These are phyloP conservation scores for Alentia gelatinosa DNA, from an alignment of 2,888 invertebrate species.

Conservation along the genomic window DNA sequence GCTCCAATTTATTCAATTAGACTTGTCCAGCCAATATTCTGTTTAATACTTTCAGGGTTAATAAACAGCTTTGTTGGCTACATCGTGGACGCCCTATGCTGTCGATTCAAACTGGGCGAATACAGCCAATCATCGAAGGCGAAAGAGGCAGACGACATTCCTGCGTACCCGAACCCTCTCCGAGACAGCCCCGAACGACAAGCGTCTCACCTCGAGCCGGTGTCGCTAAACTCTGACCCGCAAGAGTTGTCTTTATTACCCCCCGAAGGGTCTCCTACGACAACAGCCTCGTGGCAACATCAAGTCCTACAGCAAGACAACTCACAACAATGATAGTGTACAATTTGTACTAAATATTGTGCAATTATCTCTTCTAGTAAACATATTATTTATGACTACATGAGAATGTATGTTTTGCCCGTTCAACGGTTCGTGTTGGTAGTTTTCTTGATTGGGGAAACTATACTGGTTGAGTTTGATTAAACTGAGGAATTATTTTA, in stretches of 20 bases:
- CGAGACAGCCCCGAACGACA: neutral
- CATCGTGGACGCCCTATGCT: slow-evolving; percentile 74
- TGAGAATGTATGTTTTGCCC: neutral
- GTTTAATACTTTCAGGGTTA: slow-evolving; percentile 76
- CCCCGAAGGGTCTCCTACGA: neutral
- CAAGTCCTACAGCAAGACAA: neutral
- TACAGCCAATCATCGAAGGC: slow-evolving; percentile 28
- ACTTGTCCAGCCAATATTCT: too few relatives aligned
- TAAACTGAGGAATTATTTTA: too few relatives aligned
- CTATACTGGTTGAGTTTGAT: too few relatives aligned
- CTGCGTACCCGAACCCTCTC: slow-evolving; percentile 11
- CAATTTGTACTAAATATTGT: neutral
- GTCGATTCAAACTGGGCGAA: slow-evolving; percentile 63
- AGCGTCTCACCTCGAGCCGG: neutral
- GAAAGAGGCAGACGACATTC: neutral
- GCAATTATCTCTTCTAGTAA: neutral
- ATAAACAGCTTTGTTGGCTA: slow-evolving; percentile 71
- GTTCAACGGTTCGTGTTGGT: too few relatives aligned
- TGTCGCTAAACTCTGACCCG: neutral
- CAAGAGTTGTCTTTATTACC: neutral
- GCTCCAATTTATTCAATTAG: too few relatives aligned
- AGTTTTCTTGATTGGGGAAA: too few relatives aligned
- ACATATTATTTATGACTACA: neutral
- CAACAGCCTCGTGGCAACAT: slow-evolving; percentile 9
- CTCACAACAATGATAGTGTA: neutral